Evolutionary conservation across 1,140 invertebrate species (phyloP).

Genomic region (Plectrocnemia conspersa): DNA sequence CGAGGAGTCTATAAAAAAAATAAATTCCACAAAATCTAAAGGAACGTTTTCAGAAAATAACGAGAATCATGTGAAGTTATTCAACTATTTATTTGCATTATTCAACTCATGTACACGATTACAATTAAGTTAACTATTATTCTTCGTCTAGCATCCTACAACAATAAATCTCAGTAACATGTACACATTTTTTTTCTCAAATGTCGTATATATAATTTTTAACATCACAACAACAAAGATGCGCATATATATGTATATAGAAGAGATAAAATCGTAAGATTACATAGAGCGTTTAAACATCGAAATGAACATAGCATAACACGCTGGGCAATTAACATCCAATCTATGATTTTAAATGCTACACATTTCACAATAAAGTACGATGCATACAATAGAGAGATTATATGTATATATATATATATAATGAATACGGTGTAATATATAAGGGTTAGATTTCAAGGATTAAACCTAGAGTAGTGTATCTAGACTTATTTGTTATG

Average conservation of each 20-base stretch:
- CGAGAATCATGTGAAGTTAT: background rate
- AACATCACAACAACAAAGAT: slow-evolving; percentile 36
- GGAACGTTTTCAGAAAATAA: background rate
- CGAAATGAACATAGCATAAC: slow-evolving; percentile 26
- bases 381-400: slow-evolving; percentile 26
- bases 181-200: slow-evolving; percentile 34
- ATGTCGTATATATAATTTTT: slow-evolving; percentile 31
- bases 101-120: slow-evolving; percentile 26
- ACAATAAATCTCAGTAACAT: slow-evolving; percentile 34
- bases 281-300: slow-evolving; percentile 25
- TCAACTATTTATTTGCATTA: slow-evolving; percentile 19
- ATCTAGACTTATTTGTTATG: slow-evolving; percentile 7
- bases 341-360: slow-evolving; percentile 30
- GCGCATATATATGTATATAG: slow-evolving; percentile 27
- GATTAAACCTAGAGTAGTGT: slow-evolving; percentile 21
- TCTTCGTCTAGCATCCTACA: slow-evolving; percentile 34
- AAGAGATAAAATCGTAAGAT: slow-evolving; percentile 21
- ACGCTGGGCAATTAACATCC: slow-evolving; percentile 27
- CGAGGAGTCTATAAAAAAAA: too few species aligned
- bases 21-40: background rate
- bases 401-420: slow-evolving; percentile 15
- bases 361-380: slow-evolving; percentile 27
- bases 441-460: slow-evolving; percentile 18
- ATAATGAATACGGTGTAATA: too few species aligned
- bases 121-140: slow-evolving; percentile 30